Evolutionary conservation across 2,888 invertebrate species (phyloP).

Genomic region (Drosophila robusta): DNA sequence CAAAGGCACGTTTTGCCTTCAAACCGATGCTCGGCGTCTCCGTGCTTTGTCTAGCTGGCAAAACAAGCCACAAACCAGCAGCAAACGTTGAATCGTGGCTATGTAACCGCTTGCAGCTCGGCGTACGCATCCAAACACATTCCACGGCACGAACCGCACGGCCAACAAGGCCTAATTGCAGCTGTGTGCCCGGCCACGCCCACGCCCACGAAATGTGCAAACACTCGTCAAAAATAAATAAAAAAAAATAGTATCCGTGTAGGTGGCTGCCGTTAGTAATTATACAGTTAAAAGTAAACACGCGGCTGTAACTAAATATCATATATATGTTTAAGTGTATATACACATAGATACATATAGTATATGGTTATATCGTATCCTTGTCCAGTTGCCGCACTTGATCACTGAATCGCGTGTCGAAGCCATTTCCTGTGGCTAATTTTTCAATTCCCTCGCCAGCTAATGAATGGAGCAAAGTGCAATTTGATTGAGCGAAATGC

Average conservation of each 20-base stretch:
- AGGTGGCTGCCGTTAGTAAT: conserved; percentile 52
- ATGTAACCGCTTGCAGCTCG: conserved; percentile 31
- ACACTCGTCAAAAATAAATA: conserved; percentile 38
- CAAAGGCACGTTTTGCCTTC: conserved; percentile 9
- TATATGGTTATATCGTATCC: conserved; percentile 31
- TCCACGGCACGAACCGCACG: conserved; percentile 27
- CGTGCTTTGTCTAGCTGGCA: conserved; percentile 6
- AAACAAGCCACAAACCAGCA: conserved; percentile 46
- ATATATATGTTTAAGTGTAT: not conserved
- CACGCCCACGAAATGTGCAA: conserved; percentile 70
- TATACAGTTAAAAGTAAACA: conserved; percentile 58
- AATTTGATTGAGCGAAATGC: conserved; percentile 73
- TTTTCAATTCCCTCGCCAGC: conserved; percentile 40
- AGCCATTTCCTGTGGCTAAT: conserved; percentile 56
- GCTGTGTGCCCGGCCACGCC: conserved; percentile 55
- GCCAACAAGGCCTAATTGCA: conserved; percentile 73
- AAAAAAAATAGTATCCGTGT: conserved; percentile 5
- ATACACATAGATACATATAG: not conserved
- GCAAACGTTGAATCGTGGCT: conserved; percentile 28
- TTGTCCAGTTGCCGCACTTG: conserved; percentile 39
- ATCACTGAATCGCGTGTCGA: conserved; percentile 68
- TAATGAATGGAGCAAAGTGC: conserved; percentile 62
- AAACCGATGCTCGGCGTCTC: not conserved
- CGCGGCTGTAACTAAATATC: conserved; percentile 31
- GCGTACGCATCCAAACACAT: conserved; percentile 19